These are phyloP conservation scores for Drosophila ananassae DNA, from an alignment of 1,140 invertebrate species.

Conservation along the genomic window DNA sequence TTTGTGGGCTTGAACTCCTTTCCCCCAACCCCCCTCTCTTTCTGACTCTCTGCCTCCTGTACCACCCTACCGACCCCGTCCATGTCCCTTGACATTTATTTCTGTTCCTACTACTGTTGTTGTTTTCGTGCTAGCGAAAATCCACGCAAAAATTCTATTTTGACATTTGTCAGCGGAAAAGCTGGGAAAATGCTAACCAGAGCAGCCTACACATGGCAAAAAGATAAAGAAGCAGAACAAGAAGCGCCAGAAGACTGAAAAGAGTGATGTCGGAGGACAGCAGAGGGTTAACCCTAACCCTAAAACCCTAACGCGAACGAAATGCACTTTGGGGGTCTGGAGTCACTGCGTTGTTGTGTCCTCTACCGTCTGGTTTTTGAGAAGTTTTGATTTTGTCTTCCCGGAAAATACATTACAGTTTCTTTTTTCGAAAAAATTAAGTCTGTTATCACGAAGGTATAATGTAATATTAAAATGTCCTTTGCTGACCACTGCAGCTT, in stretches of 20 bases:
- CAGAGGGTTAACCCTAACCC: slow-evolving; percentile 21
- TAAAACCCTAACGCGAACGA: slow-evolving; percentile 25
- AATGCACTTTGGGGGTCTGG: slow-evolving; percentile 60
- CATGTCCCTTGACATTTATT: slow-evolving; percentile 43
- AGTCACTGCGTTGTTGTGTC: slow-evolving; percentile 22
- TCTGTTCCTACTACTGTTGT: slow-evolving; percentile 38
- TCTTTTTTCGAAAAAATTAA: too few species aligned
- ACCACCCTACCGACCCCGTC: neutral
- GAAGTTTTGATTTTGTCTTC: neutral
- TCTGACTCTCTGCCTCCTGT: neutral
- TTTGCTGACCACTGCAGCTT: neutral
- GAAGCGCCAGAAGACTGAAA: slow-evolving; percentile 1
- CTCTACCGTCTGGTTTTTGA: slow-evolving; percentile 18
- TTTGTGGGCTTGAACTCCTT: neutral
- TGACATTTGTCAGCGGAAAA: slow-evolving; percentile 68
- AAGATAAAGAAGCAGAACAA: slow-evolving; percentile 29
- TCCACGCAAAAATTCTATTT: slow-evolving; percentile 81
- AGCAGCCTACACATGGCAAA: slow-evolving; percentile 43
- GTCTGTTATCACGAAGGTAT: too few species aligned
- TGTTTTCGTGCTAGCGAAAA: slow-evolving; percentile 48
- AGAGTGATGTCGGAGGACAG: slow-evolving; percentile 6
- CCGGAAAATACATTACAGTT: neutral
- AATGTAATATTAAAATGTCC: neutral
- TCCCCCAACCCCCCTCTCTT: neutral
- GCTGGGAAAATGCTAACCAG: slow-evolving; percentile 10